A percentile compares a stretch with the other conserved stretches of the same genome.
Conservation (phyloP, 2,113 vertebrate species). For the Fulmarus glacialis region DNA sequence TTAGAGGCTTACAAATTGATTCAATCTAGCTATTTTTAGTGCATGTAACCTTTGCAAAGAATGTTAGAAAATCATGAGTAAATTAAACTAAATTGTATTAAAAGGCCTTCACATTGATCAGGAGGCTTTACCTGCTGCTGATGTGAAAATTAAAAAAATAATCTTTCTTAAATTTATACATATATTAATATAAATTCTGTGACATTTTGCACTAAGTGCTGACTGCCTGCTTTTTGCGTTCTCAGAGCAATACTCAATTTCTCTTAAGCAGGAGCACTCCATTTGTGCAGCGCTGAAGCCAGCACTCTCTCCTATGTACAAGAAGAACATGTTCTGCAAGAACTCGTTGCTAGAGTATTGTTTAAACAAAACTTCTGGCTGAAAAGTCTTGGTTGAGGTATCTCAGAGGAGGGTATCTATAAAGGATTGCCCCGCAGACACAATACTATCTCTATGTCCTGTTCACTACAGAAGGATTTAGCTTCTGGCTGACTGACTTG, state of each 20-base stretch:
- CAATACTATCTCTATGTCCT: background rate
- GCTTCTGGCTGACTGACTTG: background rate
- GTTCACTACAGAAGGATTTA: background rate
- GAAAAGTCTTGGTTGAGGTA: background rate
- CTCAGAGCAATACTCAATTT: background rate
- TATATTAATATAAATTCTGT: background rate
- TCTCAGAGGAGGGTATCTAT: background rate
- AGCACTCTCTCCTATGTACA: background rate
- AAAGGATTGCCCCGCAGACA: no score
- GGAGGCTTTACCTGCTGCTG: conserved; percentile 24
- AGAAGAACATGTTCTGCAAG: background rate
- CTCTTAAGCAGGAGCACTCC: background rate
- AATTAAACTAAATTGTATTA: conserved; percentile 58
- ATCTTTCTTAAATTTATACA: background rate
- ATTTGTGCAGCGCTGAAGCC: background rate
- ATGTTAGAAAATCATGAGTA: conserved; percentile 64
- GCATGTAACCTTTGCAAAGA: conserved; percentile 47
- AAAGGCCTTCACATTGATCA: conserved; percentile 52
- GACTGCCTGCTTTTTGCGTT: background rate
- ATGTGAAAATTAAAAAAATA: conserved; percentile 35
- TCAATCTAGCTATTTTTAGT: conserved; percentile 73
- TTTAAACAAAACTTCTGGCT: background rate
- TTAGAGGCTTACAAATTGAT: conserved; percentile 73
- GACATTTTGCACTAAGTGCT: background rate
- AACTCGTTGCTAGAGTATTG: fast-evolving